A percentile compares a stretch with the other conserved stretches of the same genome.
These are phyloP conservation scores for Platalea minor DNA, from an alignment of 2,797 vertebrate genomes.

Conservation along the genomic window DNA sequence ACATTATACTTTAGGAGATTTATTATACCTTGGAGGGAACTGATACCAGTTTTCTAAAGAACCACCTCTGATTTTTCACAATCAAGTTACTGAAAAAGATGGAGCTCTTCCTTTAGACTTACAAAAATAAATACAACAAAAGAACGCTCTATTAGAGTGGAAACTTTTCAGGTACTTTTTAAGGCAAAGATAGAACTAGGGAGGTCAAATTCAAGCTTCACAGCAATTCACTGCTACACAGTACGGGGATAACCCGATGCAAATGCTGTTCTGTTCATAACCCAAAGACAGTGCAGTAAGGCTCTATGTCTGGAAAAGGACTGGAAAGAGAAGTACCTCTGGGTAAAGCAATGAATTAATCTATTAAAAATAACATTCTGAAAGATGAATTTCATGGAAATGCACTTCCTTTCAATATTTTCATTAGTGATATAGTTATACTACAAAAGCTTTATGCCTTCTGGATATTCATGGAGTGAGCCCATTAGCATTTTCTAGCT, in stretches of 20 bases:
- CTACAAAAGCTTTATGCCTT: constrained; percentile 31
- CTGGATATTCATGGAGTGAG: constrained; percentile 47
- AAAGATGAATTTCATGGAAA: constrained; percentile 44
- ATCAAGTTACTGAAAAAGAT: background rate
- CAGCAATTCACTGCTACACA: background rate
- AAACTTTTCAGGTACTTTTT: background rate
- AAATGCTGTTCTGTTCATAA: background rate
- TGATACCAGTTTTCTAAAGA: background rate
- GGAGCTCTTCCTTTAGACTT: background rate
- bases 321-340: background rate
- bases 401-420: constrained; percentile 38
- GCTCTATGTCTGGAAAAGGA: background rate
- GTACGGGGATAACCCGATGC: background rate
- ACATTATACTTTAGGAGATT: background rate
- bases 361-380: constrained; percentile 52
- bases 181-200: background rate
- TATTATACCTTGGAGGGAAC: background rate
- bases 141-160: background rate
- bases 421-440: constrained; percentile 53
- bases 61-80: background rate
- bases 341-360: constrained; percentile 19
- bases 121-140: background rate
- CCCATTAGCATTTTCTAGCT: constrained; percentile 24
- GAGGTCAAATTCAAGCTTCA: background rate
- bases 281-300: background rate